Conservation (phyloP, 2,888 invertebrate genomes). For the Ichneumon xanthorius region DNA sequence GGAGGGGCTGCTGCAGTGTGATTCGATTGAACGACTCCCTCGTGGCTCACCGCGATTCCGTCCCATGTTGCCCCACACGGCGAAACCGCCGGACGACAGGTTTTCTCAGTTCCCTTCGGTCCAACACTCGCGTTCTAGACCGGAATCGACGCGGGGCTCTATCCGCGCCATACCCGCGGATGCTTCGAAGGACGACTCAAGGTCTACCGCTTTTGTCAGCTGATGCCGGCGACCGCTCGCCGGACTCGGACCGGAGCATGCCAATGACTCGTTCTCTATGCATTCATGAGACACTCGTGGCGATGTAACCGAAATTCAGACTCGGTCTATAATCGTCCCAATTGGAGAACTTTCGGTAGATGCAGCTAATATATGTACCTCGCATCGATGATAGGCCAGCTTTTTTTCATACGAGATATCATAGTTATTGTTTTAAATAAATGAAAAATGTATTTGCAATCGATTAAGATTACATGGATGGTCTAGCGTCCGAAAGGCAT, state of each 20-base stretch:
- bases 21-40: background rate
- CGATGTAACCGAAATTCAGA: background rate
- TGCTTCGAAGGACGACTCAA: conserved; percentile 70
- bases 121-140: conserved; percentile 41
- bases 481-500: too few species aligned
- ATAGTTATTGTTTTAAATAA: background rate
- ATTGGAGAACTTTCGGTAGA: background rate
- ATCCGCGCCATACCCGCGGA: background rate
- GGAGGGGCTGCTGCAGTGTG: background rate
- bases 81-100: conserved; percentile 51
- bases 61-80: conserved; percentile 31
- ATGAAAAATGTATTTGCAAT: background rate
- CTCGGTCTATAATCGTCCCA: background rate
- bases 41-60: background rate
- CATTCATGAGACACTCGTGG: conserved; percentile 6
- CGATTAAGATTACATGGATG: background rate
- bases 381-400: too few species aligned
- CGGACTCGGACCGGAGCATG: conserved; percentile 9
- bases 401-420: background rate
- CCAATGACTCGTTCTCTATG: conserved; percentile 36
- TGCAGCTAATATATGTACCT: background rate
- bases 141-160: conserved; percentile 47
- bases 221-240: conserved; percentile 60
- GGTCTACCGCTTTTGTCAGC: conserved; percentile 72
- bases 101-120: conserved; percentile 44